A percentile compares a stretch with the other conserved stretches of the same genome.
Evolutionary conservation across 30 jellyfish, hydroid and myxozoan species (phyloP).

Genomic region (Mastigias papua): DNA sequence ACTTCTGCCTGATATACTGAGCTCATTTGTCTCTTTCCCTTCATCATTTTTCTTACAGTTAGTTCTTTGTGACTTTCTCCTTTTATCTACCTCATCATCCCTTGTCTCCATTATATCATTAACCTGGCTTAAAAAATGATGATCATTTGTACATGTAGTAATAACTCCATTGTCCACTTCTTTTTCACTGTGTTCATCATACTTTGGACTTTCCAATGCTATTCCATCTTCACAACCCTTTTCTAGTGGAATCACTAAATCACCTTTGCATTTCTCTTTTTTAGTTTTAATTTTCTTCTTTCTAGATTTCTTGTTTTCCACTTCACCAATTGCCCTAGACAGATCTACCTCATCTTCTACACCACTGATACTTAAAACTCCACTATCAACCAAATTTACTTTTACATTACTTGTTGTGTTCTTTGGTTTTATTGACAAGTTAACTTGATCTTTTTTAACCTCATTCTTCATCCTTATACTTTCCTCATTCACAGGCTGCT

Average conservation of each 20-base stretch:
- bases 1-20: too few relatives aligned
- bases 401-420: neutral
- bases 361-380: neutral
- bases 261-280: neutral
- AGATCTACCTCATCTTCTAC: neutral
- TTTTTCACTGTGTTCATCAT: neutral
- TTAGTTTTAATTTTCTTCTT: neutral
- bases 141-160: neutral
- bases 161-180: neutral
- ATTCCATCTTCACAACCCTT: neutral
- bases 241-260: slow-evolving; percentile 1
- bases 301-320: neutral
- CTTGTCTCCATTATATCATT: neutral
- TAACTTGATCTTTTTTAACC: neutral
- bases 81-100: neutral
- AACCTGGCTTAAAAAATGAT: neutral
- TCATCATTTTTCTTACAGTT: neutral
- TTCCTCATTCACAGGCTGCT: neutral
- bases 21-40: too few relatives aligned
- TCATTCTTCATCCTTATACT: too few relatives aligned
- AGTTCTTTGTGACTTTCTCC: slow-evolving; percentile 10
- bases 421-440: neutral
- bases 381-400: neutral
- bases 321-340: neutral
- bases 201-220: neutral